These are phyloP conservation scores for Aphyosemion australe DNA, from an alignment of 2,113 vertebrate genomes.

Conservation along the genomic window DNA sequence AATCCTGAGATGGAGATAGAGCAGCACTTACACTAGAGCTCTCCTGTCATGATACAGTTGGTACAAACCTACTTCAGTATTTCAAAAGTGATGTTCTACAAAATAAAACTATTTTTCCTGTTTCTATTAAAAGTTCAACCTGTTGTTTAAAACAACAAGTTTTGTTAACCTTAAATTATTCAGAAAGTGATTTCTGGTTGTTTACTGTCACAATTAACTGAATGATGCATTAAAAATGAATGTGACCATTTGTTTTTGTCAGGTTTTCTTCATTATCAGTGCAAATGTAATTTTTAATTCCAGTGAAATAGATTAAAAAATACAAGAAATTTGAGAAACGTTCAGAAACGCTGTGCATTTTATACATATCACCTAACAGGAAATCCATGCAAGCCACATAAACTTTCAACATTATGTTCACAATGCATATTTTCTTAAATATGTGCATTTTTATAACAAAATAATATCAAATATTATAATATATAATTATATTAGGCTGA, in stretches of 20 bases:
- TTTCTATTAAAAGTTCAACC: not conserved
- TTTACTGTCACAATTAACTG: slow-evolving; percentile 13
- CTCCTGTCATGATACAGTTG: slow-evolving; percentile 3
- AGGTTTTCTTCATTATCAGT: not conserved
- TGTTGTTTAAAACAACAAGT: slow-evolving; percentile 21
- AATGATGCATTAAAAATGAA: slow-evolving; percentile 23
- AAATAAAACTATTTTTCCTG: not conserved
- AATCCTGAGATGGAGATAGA: not conserved
- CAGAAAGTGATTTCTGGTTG: not conserved
- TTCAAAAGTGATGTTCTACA: not conserved
- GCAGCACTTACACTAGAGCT: not conserved
- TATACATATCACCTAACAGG: no score
- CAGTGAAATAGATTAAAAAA: not conserved
- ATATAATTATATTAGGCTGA: no score
- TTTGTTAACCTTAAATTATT: slow-evolving; percentile 24
- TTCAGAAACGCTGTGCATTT: no score
- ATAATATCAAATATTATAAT: no score
- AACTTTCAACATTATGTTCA: no score
- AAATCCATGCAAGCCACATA: no score
- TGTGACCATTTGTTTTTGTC: not conserved
- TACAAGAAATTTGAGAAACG: not conserved
- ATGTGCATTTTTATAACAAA: no score
- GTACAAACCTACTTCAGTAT: not conserved
- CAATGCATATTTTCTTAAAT: no score
- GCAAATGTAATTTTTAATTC: not conserved